Base-by-base conservation (phyloP, 92 coral and sea anemone genomes). In the Actinernus sp. region DNA sequence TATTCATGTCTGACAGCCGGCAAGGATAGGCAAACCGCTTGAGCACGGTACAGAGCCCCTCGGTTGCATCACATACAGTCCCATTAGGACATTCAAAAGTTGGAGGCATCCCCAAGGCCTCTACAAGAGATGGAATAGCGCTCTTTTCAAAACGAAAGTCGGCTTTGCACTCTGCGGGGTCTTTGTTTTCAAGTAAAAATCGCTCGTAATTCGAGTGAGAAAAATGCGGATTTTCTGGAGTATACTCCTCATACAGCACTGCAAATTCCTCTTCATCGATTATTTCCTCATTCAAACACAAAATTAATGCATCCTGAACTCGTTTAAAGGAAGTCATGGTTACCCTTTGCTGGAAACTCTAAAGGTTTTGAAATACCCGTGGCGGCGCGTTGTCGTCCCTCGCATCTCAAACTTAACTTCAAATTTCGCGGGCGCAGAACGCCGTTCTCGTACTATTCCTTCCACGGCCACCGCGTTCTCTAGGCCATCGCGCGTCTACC, bases 371-470 rank as follows among this genome's bases (percentile, higher is more conserved):
- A n/a, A n/a, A n/a, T n/a, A n/a, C n/a, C n/a, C n/a, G n/a, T n/a
- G n/a, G n/a, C n/a, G n/a, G n/a, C n/a, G n/a, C n/a, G n/a, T n/a
- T n/a, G n/a, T n/a, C n/a, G n/a, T n/a, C n/a, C n/a, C n/a, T n/a
- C n/a, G n/a, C n/a, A n/a, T n/a, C n/a, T n/a, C n/a, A n/a, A n/a
- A n/a, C 68, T 58, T 58, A 71, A 58, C 18, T 59, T 57, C 10
- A 50, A 31, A 37, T 67, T 73, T 61, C 61, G 71, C 55, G 71
- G 29, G 61, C 70, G 49, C 51, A 73, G 54, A 61, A 61, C 81
- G 81, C 63, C 72, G 72, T 28, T 49, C 81, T 73, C 64, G 71
- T 29, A 12, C 79, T 52, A 60, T 59, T 46, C 70, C 51, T 61
- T 73, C 50, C 63, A 34, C 63, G 61, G 81, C 36, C 26, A 73